Evolutionary conservation across 2,888 invertebrate genomes (phyloP).

Genomic region (Acronicta aceris): DNA sequence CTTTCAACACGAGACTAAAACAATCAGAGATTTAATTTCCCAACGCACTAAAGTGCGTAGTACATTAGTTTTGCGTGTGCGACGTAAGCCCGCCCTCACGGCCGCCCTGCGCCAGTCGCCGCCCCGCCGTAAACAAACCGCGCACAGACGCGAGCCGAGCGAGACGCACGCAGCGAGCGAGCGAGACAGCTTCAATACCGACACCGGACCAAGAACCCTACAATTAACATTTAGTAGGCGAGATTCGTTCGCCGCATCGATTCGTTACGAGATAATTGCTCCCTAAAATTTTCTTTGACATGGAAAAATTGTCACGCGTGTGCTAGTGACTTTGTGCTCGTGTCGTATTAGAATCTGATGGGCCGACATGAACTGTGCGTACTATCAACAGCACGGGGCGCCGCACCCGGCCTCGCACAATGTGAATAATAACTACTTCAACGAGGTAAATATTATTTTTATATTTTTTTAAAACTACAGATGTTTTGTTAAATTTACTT

Average conservation of each 20-base stretch:
- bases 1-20: constrained; percentile 25
- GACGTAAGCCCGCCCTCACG: constrained; percentile 78
- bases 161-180: constrained; percentile 71
- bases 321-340: constrained; percentile 57
- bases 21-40: constrained; percentile 49
- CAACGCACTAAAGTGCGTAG: constrained; percentile 62
- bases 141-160: constrained; percentile 58
- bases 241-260: constrained; percentile 88
- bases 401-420: constrained; percentile 81
- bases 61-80: constrained; percentile 80
- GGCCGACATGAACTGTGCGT: constrained; percentile 86
- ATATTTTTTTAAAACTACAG: neutral
- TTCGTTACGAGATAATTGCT: constrained; percentile 88
- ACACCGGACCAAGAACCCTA: constrained; percentile 79
- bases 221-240: constrained; percentile 85
- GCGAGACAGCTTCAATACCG: constrained; percentile 66
- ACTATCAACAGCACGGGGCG: constrained; percentile 85
- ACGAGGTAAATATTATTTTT: constrained; percentile 77
- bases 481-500: neutral
- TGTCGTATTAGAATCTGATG: constrained; percentile 72
- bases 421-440: constrained; percentile 83
- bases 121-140: constrained; percentile 64
- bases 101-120: constrained; percentile 81
- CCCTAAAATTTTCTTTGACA: constrained; percentile 77
- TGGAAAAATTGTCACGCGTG: constrained; percentile 76